A percentile compares a stretch with the other conserved stretches of the same genome.
phyloP scores from a whole-genome alignment of 1,140 invertebrate genomes.

The Drosophila jambulina region DNA sequence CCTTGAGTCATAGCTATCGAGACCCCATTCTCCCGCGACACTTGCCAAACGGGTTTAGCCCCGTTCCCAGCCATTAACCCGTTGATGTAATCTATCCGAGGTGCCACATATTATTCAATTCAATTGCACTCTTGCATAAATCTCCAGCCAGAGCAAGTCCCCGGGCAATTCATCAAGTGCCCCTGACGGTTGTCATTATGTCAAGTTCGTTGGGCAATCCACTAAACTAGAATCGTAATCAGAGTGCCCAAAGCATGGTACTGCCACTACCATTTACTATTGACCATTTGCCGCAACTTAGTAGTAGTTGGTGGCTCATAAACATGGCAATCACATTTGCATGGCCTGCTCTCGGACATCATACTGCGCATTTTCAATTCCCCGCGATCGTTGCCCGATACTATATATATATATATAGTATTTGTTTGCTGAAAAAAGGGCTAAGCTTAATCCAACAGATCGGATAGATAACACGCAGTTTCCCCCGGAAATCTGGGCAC shows the following conservation, averaged over 20 bases:
- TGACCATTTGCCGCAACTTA: constrained; percentile 7
- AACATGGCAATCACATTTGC: constrained; percentile 74
- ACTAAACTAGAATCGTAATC: constrained; percentile 65
- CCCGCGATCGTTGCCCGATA: constrained; percentile 40
- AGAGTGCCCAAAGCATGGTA: constrained; percentile 13
- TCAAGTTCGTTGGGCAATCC: constrained; percentile 54
- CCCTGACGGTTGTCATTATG: constrained; percentile 53
- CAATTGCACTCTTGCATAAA: constrained; percentile 45
- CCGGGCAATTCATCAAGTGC: constrained; percentile 5
- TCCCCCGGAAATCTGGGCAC: constrained; percentile 30
- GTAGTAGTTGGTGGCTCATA: constrained; percentile 51
- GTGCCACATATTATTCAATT: constrained; percentile 46
- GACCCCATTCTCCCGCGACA: constrained; percentile 1
- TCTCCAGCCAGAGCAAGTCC: constrained; percentile 20
- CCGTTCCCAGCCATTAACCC: constrained; percentile 32
- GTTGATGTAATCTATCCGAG: constrained; percentile 46
- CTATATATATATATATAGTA: constrained; percentile 4
- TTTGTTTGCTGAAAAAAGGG: constrained; percentile 17
- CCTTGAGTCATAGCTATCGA: constrained; percentile 2
- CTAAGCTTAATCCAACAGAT: constrained; percentile 29
- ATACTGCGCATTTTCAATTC: constrained; percentile 64
- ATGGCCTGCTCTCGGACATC: constrained; percentile 61
- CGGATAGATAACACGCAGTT: constrained; percentile 53
- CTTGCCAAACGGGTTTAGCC: constrained; percentile 33
- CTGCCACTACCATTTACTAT: constrained; percentile 33